Evolutionary conservation across 2,113 vertebrate genomes (phyloP).

Genomic region (Hipposideros armiger): DNA sequence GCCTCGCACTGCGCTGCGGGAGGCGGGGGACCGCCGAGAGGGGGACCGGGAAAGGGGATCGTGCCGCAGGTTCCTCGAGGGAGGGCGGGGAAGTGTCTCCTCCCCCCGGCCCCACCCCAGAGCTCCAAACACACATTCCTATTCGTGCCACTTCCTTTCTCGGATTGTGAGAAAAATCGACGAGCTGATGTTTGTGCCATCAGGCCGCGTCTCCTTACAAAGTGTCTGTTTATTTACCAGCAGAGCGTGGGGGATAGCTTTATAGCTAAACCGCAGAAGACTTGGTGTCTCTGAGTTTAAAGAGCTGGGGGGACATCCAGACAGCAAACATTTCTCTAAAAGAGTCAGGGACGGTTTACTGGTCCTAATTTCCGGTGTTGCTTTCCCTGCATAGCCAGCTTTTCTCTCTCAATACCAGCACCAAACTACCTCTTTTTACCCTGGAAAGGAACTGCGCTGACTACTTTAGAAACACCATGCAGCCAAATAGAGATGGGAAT

Average conservation of each 20-base stretch:
- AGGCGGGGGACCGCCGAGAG: background rate
- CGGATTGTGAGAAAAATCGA: background rate
- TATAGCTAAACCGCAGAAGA: background rate
- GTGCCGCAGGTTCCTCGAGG: background rate
- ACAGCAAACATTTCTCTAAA: background rate
- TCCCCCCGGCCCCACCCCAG: background rate
- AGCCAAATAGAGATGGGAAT: conserved; percentile 21
- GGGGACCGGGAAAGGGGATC: background rate
- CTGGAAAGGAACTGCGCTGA: background rate
- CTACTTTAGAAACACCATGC: conserved; percentile 41
- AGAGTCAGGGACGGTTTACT: background rate
- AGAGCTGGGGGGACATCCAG: background rate
- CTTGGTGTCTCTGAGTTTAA: background rate
- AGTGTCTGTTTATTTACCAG: background rate
- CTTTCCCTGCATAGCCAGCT: background rate
- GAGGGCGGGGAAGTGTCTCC: background rate
- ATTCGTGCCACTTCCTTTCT: conserved; percentile 18
- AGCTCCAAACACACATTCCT: conserved; percentile 37
- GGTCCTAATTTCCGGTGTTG: background rate
- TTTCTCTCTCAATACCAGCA: background rate
- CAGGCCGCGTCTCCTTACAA: background rate
- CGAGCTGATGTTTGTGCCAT: conserved; percentile 46
- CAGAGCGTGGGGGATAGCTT: background rate
- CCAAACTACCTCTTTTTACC: background rate
- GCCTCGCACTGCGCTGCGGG: background rate